Evolutionary conservation across 1,140 invertebrate genomes (phyloP).

Genomic region (Epicauta chinensis): DNA sequence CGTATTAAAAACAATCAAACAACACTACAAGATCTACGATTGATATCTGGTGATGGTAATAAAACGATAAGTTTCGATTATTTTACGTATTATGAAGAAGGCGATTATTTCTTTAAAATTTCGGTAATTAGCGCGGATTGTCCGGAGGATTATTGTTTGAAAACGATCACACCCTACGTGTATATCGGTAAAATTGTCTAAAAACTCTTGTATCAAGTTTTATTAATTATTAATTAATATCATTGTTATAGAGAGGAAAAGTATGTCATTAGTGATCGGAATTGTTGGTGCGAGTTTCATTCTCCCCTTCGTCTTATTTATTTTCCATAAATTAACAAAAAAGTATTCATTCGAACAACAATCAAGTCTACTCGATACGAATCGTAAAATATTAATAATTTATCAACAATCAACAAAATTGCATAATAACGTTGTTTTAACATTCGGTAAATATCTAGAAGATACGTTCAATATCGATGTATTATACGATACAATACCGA

Average conservation of each 20-base stretch:
- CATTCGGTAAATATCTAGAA: neutral
- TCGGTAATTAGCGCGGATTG: conserved; percentile 21
- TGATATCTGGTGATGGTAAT: conserved; percentile 8
- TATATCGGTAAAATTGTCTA: conserved; percentile 20
- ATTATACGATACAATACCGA: neutral
- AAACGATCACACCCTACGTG: conserved; percentile 22
- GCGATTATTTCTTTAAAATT: conserved; percentile 28
- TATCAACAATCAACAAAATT: neutral
- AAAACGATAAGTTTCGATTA: conserved; percentile 7
- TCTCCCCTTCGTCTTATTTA: conserved; percentile 27
- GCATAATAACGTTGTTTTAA: neutral
- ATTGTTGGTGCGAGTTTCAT: conserved; percentile 33
- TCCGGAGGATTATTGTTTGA: conserved; percentile 23
- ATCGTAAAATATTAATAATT: neutral
- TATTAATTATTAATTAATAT: too few relatives aligned
- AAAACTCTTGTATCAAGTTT: neutral
- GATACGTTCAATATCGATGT: neutral
- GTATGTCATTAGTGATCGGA: conserved; percentile 28
- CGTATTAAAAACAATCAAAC: conserved; percentile 18
- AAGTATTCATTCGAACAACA: conserved; percentile 11
- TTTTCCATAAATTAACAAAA: conserved; percentile 25
- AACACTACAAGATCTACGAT: conserved; percentile 22
- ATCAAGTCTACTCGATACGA: neutral
- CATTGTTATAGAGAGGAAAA: conserved; percentile 26
- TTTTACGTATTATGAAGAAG: conserved; percentile 29